Evolutionary conservation across 1,140 invertebrate species (phyloP).

Genomic region (Hycleus cichorii): DNA sequence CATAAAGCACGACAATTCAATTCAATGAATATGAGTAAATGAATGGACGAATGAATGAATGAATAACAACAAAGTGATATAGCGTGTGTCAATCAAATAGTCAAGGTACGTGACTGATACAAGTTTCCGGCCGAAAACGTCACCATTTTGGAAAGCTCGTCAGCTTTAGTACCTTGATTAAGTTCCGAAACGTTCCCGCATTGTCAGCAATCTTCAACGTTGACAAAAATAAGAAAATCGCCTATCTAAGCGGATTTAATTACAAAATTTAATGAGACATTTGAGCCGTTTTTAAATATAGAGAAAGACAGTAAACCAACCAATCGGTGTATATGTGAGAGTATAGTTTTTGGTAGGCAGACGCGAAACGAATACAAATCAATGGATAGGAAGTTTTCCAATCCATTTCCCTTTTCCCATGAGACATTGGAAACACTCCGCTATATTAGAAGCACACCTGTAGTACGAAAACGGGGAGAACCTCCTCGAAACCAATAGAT

Average conservation of each 20-base stretch:
- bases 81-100: not conserved
- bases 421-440: slow-evolving; percentile 21
- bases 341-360: slow-evolving; percentile 15
- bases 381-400: slow-evolving; percentile 35
- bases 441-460: slow-evolving; percentile 20
- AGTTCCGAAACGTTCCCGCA: too few species aligned
- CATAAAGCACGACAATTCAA: not conserved
- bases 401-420: slow-evolving; percentile 29
- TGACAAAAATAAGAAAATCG: too few species aligned
- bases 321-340: slow-evolving; percentile 23
- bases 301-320: slow-evolving; percentile 9
- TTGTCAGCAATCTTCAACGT: too few species aligned
- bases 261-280: too few species aligned
- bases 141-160: too few species aligned
- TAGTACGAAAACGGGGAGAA: not conserved
- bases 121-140: too few species aligned
- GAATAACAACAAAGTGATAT: not conserved
- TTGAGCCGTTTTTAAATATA: slow-evolving; percentile 6
- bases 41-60: not conserved
- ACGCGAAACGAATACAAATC: slow-evolving; percentile 31
- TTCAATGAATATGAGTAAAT: slow-evolving; percentile 3
- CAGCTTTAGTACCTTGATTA: too few species aligned
- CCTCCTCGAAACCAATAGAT: too few species aligned
- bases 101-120: too few species aligned
- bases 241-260: too few species aligned